These are phyloP conservation scores for Slavum lentiscoides DNA, from an alignment of 2,888 invertebrate species.

Conservation along the genomic window DNA sequence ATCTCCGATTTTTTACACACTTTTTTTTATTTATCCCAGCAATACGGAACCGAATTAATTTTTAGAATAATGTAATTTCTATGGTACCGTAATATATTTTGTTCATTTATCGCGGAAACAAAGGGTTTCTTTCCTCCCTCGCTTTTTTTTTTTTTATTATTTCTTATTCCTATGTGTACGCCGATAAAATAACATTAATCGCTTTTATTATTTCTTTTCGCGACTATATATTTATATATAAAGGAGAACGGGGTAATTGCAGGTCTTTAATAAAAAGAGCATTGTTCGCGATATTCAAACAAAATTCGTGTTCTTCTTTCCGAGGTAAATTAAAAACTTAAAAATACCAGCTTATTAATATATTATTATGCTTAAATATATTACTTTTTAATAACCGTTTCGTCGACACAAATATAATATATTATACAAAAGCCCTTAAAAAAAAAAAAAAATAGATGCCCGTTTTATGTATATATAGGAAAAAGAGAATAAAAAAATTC, in stretches of 20 bases:
- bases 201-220: slow-evolving; percentile 11
- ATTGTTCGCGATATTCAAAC: slow-evolving; percentile 13
- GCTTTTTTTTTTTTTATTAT: neutral
- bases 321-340: slow-evolving; percentile 18
- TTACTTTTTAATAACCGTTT: neutral
- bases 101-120: slow-evolving; percentile 10
- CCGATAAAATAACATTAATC: slow-evolving; percentile 14
- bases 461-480: too few relatives aligned
- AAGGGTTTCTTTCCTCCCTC: slow-evolving; percentile 1
- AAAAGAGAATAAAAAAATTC: neutral
- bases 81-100: slow-evolving; percentile 18
- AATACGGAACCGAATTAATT: slow-evolving; percentile 21
- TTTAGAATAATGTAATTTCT: slow-evolving; percentile 20
- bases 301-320: neutral
- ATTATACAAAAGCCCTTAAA: too few relatives aligned
- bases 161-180: too few relatives aligned
- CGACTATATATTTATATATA: neutral
- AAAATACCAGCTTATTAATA: neutral
- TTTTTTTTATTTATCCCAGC: neutral
- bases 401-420: neutral
- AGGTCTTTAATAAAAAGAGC: slow-evolving; percentile 15
- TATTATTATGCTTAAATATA: neutral
- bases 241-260: neutral
- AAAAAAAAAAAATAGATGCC: too few relatives aligned
- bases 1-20: neutral